phyloP scores from a whole-genome alignment of 1,140 invertebrate genomes.

The Pissodes strobi region DNA sequence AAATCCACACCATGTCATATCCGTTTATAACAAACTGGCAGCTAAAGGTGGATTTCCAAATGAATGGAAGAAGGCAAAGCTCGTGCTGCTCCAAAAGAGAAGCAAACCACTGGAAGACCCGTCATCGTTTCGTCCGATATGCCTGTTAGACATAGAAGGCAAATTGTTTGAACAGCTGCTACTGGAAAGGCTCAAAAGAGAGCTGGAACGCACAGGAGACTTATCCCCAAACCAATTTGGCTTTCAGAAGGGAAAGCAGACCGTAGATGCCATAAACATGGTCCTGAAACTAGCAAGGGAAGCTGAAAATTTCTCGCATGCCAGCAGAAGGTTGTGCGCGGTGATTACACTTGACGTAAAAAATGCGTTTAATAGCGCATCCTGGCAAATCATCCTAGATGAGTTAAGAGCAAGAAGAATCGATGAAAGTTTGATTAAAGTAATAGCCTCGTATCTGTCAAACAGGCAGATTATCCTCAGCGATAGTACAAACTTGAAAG shows the following conservation, averaged over 20 bases:
- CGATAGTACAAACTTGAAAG: too few species aligned
- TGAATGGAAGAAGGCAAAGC: slow-evolving; percentile 21
- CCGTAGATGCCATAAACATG: slow-evolving; percentile 27
- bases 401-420: background rate
- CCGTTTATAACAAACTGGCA: too few species aligned
- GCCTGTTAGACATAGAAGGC: slow-evolving; percentile 12
- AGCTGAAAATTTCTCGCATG: background rate
- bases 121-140: slow-evolving; percentile 32
- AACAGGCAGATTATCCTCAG: background rate
- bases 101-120: background rate
- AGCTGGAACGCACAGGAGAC: slow-evolving; percentile 9
- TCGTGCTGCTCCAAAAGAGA: slow-evolving; percentile 24
- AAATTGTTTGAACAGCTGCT: slow-evolving; percentile 28
- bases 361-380: too few species aligned
- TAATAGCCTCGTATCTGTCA: background rate
- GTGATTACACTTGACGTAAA: too few species aligned
- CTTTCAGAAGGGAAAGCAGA: slow-evolving; percentile 10
- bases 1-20: too few species aligned
- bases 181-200: slow-evolving; percentile 8
- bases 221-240: slow-evolving; percentile 14
- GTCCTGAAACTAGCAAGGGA: background rate
- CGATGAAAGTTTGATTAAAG: background rate
- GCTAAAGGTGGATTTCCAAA: slow-evolving; percentile 12
- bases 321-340: background rate
- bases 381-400: background rate